Base-by-base conservation (phyloP, 2,888 invertebrate genomes). In the Amblyjoppa proteus region DNA sequence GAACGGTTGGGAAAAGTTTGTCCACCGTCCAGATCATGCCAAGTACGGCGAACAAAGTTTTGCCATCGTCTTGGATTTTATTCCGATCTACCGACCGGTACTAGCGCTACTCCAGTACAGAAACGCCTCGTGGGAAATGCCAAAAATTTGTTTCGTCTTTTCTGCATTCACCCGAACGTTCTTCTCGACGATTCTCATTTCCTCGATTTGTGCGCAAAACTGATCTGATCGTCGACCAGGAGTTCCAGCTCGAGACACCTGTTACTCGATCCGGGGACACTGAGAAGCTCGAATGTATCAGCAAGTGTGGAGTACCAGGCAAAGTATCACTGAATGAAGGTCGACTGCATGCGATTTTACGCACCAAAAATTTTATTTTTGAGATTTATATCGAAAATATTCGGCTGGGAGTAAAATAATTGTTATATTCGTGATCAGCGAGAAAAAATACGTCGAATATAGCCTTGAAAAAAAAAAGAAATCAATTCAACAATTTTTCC, bases 61-160 rank as follows among this genome's bases (percentile, higher is more conserved):
- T 64, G 45, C 13, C 49, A 73, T 34, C 34, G 68, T 61, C 74
- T 78, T 20, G 84, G 83, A 89, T 89, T 89, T 90, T 90, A 90
- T 90, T 88, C 82, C 86, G 77, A 79, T 80, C 85, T 76, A 70
- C 83, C 71, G 84, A 85, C 77, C 66, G 74, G 64, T 53, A 71
- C 49, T 13, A 20, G 34, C 16, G 25, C 11, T 41, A 41, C 31
- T 41, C 16, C 49, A 20, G 61, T 38, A 68, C 28, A 66, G n/a
- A 82, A 25, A 64, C 77, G 16, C 45, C 45, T 73, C 82, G 31
- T 73, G 76, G 77, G 82, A 82, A 82, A 71, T 82, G 74, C 56
- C n/a, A 25, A 41, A 53, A 13, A 66, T 64, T 76, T 38, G 28
- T 71, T 61, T 75, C 34, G 4, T 28, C 61, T 13, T 31, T 16